Evolutionary conservation across 2,888 invertebrate species (phyloP).

Genomic region (Phengaris alcon): DNA sequence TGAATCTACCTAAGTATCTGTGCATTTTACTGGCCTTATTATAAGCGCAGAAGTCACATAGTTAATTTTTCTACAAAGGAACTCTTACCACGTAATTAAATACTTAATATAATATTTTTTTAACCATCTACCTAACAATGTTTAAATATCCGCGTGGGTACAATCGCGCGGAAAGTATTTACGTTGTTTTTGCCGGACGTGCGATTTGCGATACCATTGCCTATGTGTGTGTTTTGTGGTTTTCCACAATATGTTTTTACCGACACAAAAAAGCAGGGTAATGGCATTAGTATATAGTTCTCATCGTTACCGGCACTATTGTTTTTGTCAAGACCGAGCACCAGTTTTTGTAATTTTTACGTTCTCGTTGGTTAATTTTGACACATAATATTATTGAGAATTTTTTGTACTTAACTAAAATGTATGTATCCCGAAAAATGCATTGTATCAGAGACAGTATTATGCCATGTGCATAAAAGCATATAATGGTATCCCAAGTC

Average conservation of each 20-base stretch:
- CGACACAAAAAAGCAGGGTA: conserved; percentile 23
- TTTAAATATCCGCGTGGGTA: background rate
- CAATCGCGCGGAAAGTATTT: conserved; percentile 5
- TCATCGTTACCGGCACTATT: background rate
- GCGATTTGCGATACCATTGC: conserved; percentile 35
- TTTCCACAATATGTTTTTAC: conserved; percentile 29
- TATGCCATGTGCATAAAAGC: too few species aligned
- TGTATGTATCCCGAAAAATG: too few species aligned
- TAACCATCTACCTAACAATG: too few species aligned
- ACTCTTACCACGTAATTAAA: too few species aligned
- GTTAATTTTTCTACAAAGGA: too few species aligned
- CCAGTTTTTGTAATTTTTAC: background rate
- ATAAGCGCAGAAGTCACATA: too few species aligned
- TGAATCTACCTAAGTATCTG: too few species aligned
- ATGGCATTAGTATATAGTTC: background rate
- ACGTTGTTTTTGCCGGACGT: conserved; percentile 31
- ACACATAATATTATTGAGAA: background rate
- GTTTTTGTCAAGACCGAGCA: background rate
- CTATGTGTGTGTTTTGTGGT: conserved; percentile 31
- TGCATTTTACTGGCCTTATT: too few species aligned
- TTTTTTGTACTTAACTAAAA: background rate
- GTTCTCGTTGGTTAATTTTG: background rate
- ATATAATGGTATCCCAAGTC: too few species aligned
- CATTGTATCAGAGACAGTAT: too few species aligned
- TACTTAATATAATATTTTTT: too few species aligned